Percentiles rank a stretch among this genome's conserved stretches.
Evolutionary conservation across 2,888 invertebrate species (phyloP).

Genomic region (Apotomis capreana): DNA sequence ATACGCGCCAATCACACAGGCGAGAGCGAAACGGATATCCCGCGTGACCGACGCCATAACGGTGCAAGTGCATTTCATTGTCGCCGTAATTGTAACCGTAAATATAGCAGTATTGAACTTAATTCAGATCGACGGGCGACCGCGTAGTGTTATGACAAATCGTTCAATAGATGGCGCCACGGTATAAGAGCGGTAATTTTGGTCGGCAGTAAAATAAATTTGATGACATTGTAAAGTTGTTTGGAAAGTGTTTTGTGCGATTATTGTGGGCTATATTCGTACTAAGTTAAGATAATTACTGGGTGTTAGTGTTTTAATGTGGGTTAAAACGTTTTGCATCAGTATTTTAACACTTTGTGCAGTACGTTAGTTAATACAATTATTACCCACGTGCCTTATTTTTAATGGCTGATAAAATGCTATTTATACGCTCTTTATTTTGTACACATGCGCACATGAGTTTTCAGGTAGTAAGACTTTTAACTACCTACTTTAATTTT

Average conservation of each 20-base stretch:
- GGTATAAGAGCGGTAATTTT: conserved; percentile 38
- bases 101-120: conserved; percentile 57
- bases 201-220: conserved; percentile 40
- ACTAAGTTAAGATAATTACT: conserved; percentile 39
- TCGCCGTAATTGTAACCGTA: conserved; percentile 72
- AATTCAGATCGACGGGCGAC: conserved; percentile 52
- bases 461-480: too few relatives aligned
- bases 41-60: conserved; percentile 60
- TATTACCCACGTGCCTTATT: too few relatives aligned
- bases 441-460: too few relatives aligned
- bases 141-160: conserved; percentile 52
- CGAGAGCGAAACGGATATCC: conserved; percentile 70
- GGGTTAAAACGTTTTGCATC: conserved; percentile 26
- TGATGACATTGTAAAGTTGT: conserved; percentile 43
- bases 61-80: conserved; percentile 69
- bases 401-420: too few relatives aligned
- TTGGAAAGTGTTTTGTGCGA: conserved; percentile 41
- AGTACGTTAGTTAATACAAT: too few relatives aligned
- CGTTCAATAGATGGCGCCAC: conserved; percentile 47
- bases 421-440: too few relatives aligned
- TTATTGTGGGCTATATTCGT: conserved; percentile 40
- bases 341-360: conserved; percentile 7
- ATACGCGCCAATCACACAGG: conserved; percentile 60
- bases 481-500: too few relatives aligned
- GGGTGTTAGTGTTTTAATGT: conserved; percentile 36